A percentile compares a stretch with the other conserved stretches of the same genome.
These are phyloP conservation scores for Prunella fulvescens DNA, from an alignment of 2,113 vertebrate species.

Conservation along the genomic window DNA sequence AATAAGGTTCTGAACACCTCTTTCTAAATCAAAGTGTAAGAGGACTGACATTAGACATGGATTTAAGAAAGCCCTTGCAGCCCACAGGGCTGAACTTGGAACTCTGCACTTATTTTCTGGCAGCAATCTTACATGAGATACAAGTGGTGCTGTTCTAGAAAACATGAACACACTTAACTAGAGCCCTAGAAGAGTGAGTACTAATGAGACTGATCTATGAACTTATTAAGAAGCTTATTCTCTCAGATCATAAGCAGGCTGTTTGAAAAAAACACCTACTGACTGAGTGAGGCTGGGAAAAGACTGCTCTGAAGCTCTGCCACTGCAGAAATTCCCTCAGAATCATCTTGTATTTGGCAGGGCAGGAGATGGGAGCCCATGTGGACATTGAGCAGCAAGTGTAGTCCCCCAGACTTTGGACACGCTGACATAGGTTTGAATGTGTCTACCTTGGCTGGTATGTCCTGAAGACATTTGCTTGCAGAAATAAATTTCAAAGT, in stretches of 20 bases:
- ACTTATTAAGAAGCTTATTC: not conserved
- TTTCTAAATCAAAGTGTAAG: not conserved
- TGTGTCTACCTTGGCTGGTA: not conserved
- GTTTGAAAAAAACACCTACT: not conserved
- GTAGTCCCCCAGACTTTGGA: not conserved
- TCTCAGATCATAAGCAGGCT: not conserved
- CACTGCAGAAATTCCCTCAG: not conserved
- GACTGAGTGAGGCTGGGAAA: not conserved
- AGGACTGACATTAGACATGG: no score
- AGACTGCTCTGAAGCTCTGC: not conserved
- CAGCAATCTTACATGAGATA: not conserved
- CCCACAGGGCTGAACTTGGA: not conserved
- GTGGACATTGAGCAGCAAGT: not conserved
- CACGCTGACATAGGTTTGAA: accelerated
- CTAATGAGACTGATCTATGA: not conserved
- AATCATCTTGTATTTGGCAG: not conserved
- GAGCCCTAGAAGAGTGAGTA: not conserved
- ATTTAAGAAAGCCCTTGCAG: not conserved
- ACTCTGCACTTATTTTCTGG: not conserved
- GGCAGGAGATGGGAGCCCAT: not conserved
- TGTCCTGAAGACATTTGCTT: not conserved
- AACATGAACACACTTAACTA: not conserved
- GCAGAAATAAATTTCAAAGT: not conserved
- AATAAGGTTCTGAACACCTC: not conserved
- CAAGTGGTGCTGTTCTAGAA: not conserved